Percentiles rank a stretch among this genome's conserved stretches.
Evolutionary conservation across 1,140 invertebrate genomes (phyloP).

Genomic region (Bombyx mori): DNA sequence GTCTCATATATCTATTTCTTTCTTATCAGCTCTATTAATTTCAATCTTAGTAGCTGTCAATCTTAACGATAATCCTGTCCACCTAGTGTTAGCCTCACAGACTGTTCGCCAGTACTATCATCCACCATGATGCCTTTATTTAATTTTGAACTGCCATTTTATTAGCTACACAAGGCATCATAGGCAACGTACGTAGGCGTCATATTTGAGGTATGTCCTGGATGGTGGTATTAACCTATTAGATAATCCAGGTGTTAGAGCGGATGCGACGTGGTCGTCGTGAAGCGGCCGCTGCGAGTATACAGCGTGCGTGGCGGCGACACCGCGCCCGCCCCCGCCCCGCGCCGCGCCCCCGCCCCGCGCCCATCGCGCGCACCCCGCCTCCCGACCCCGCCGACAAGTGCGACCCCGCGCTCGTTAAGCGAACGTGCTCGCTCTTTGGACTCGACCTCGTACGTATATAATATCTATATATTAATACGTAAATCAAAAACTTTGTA

Average conservation of each 20-base stretch:
- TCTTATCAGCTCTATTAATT: too few relatives aligned
- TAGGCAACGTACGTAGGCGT: too few relatives aligned
- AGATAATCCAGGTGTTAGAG: slow-evolving; percentile 69
- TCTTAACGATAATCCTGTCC: too few relatives aligned
- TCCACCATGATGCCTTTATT: too few relatives aligned
- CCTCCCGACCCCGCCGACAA: slow-evolving; percentile 44
- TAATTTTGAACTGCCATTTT: too few relatives aligned
- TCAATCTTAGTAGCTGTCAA: too few relatives aligned
- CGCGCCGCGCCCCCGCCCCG: slow-evolving; percentile 82
- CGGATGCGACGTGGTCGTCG: slow-evolving; percentile 82
- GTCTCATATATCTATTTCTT: too few relatives aligned
- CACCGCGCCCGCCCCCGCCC: slow-evolving; percentile 57
- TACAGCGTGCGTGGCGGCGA: slow-evolving; percentile 88
- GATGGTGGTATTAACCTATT: not conserved
- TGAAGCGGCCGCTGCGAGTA: slow-evolving; percentile 81
- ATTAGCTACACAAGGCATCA: too few relatives aligned
- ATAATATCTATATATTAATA: slow-evolving; percentile 11
- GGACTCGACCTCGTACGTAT: slow-evolving; percentile 85
- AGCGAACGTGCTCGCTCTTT: slow-evolving; percentile 91
- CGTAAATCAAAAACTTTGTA: not conserved
- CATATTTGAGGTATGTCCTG: not conserved
- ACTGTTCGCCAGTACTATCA: too few relatives aligned
- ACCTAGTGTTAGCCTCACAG: too few relatives aligned
- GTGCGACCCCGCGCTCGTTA: slow-evolving; percentile 75
- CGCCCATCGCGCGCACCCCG: slow-evolving; percentile 88